Base-by-base conservation (phyloP, 35 echinoderm and acorn worm genomes). In the Anneissia japonica region DNA sequence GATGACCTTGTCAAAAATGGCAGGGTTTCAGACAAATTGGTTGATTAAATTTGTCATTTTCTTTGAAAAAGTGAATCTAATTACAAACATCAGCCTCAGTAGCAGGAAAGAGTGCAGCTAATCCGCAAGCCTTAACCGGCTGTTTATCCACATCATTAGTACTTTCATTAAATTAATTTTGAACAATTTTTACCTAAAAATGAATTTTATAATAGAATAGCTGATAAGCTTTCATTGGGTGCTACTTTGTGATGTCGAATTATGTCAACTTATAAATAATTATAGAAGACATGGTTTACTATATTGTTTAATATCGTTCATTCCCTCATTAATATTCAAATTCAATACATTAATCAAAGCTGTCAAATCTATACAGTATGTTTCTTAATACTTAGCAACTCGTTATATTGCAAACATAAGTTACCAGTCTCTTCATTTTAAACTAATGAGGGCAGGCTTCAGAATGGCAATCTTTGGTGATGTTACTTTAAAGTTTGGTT, bases 11-110 rank as follows among this genome's bases (percentile, higher is more conserved):
- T 45, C 4, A 45, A 45, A 64, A 43, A 12, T 16, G 26, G 26
- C 51, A 16, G 5, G 7, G 7, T 64, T 12, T 64, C 51, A 64
- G 51, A 64, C 51, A 64, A 64, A 64, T 19, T 4, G 10, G 21
- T 64, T 64, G 51, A 64, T 64, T 64, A 64, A 64, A 64, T 64
- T 64, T 64, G 51, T 64, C 51, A 64, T 16, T 64, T 64, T 64
- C 51, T 64, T 64, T 64, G 51, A 64, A 64, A 43, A 64, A 64
- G 51, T 64, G 51, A 64, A 64, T 64, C 51, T 64, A 64, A 64
- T 64, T 64, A 64, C 10, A 9, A 64, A 64, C 10, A 64, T 19
- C 1, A 23, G 21, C 51, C 51, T 23, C 51, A 64, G 5, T 64
- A 64, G 51, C 51, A 64, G 51, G 51, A 64, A 64, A 64, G 51